A percentile compares a stretch with the other conserved stretches of the same genome.
Evolutionary conservation across 2,113 vertebrate genomes (phyloP).

Genomic region (Typhlomys cinereus): DNA sequence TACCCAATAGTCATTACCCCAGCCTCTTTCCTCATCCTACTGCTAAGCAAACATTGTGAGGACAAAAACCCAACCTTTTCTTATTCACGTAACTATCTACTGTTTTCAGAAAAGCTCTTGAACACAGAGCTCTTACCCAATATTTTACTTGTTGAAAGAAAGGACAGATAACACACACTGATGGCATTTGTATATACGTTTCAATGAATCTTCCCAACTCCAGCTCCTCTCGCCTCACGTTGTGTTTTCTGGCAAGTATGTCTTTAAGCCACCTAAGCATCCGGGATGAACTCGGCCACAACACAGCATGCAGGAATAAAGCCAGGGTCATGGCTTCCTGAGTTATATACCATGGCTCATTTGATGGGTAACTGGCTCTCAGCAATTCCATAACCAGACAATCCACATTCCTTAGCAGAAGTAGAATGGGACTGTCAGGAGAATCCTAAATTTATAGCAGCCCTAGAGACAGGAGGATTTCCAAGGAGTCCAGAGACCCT

Average conservation of each 20-base stretch:
- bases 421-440: not conserved
- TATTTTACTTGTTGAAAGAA: not conserved
- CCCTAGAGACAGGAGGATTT: not conserved
- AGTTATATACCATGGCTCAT: slow-evolving; percentile 1
- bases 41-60: not conserved
- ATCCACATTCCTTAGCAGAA: not conserved
- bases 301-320: slow-evolving; percentile 1
- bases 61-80: not conserved
- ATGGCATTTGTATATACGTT: not conserved
- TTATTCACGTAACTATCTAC: not conserved
- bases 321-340: slow-evolving; percentile 12
- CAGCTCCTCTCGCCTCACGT: not conserved
- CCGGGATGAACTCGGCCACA: not conserved
- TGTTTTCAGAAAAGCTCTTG: not conserved
- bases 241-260: slow-evolving; percentile 36
- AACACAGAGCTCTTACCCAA: not conserved
- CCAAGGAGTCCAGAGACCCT: not conserved
- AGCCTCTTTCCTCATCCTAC: not conserved
- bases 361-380: not conserved
- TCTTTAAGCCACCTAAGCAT: not conserved
- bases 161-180: not conserved
- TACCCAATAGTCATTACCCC: not conserved
- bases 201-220: not conserved
- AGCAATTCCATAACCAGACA: not conserved
- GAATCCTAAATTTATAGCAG: slow-evolving; percentile 1